Conservation (phyloP, 2,888 invertebrate genomes). For the Pterostichus madidus region DNA sequence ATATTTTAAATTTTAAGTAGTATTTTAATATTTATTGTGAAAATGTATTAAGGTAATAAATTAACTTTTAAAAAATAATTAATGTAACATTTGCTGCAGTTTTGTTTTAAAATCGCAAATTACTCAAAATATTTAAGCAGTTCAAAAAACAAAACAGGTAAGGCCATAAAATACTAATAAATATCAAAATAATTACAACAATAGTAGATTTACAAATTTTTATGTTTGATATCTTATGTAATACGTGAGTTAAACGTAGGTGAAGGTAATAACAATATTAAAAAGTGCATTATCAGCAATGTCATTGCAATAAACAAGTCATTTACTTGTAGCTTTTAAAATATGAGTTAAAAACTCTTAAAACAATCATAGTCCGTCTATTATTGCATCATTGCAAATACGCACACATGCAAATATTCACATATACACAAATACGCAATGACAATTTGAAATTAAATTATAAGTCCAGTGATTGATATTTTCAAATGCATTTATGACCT, state of each 20-base stretch:
- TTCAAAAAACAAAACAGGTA: constrained; percentile 9
- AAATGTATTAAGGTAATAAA: constrained; percentile 17
- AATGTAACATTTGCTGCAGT: background rate
- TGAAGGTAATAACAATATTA: constrained; percentile 55
- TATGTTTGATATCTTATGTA: constrained; percentile 8
- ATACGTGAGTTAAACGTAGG: constrained; percentile 33
- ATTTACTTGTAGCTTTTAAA: constrained; percentile 18
- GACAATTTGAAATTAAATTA: constrained; percentile 32
- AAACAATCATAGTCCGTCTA: background rate
- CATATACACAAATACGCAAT: constrained; percentile 11
- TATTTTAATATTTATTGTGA: constrained; percentile 16
- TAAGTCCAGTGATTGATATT: constrained; percentile 23
- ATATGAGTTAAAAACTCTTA: background rate
- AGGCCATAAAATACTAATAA: constrained; percentile 3
- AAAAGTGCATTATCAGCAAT: constrained; percentile 62
- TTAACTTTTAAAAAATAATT: background rate
- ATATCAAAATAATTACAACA: background rate
- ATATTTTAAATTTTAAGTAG: background rate
- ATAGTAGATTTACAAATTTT: background rate
- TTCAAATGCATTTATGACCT: constrained; percentile 31
- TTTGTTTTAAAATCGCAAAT: background rate
- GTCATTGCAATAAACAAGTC: constrained; percentile 50
- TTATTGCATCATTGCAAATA: constrained; percentile 25
- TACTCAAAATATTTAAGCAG: constrained; percentile 2
- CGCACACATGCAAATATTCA: constrained; percentile 7